phyloP scores from a whole-genome alignment of 37 sponge, comb jelly and placozoan genomes.

The Diacarnus erythraeanus region DNA sequence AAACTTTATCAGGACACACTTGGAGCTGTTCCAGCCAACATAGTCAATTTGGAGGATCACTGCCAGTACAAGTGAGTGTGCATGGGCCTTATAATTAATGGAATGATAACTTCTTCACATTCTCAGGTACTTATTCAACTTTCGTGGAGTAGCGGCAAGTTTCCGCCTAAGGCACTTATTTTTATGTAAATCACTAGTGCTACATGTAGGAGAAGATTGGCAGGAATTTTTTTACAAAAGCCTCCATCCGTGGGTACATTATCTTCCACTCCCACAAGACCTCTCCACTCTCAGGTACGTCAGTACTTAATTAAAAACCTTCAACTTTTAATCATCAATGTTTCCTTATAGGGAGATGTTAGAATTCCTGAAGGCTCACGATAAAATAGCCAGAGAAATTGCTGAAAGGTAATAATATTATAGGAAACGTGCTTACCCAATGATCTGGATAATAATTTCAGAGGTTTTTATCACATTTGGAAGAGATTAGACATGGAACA shows the following conservation, averaged over 20 bases:
- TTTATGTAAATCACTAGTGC: slow-evolving; percentile 82
- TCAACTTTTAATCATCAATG: not conserved
- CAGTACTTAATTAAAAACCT: not conserved
- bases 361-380: slow-evolving; percentile 69
- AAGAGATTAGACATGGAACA: slow-evolving; percentile 65
- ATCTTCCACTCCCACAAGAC: slow-evolving; percentile 68
- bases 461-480: slow-evolving; percentile 78
- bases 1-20: slow-evolving; percentile 74
- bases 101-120: not conserved
- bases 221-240: slow-evolving; percentile 84
- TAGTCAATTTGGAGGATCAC: slow-evolving; percentile 79
- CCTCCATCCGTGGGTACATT: slow-evolving; percentile 88
- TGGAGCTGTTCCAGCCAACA: slow-evolving; percentile 59
- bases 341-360: slow-evolving; percentile 61
- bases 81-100: not conserved
- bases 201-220: slow-evolving; percentile 92
- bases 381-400: slow-evolving; percentile 58
- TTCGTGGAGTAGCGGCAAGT: slow-evolving; percentile 93
- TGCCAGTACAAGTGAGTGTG: slow-evolving; percentile 81
- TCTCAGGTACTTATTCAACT: slow-evolving; percentile 86
- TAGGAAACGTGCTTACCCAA: no score
- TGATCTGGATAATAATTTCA: no score
- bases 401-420: slow-evolving; percentile 88
- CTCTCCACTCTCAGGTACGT: slow-evolving; percentile 4
- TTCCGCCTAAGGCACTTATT: slow-evolving; percentile 86